Conservation (phyloP, 2,797 vertebrate species). For the Microchirus variegatus region DNA sequence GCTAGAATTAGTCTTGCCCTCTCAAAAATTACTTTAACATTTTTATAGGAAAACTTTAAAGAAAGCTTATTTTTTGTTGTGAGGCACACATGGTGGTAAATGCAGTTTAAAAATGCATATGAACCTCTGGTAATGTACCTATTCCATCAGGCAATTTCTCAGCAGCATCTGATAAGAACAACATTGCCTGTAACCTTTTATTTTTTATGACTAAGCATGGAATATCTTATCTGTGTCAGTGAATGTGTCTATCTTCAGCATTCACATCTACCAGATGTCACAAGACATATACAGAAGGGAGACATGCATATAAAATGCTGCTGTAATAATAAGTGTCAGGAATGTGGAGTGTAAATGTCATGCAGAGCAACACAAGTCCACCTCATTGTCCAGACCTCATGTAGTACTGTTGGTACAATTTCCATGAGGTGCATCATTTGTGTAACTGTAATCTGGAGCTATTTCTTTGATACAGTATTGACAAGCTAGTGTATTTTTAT, state of each 20-base stretch:
- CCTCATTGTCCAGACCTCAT: background rate
- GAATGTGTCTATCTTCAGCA: background rate
- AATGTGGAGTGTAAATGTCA: constrained; percentile 19
- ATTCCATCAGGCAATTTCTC: constrained; percentile 11
- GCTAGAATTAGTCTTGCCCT: too few species aligned
- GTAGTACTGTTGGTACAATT: constrained; percentile 6
- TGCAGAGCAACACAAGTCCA: background rate
- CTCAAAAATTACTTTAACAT: too few species aligned
- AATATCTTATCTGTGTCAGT: constrained; percentile 3
- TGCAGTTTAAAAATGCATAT: background rate
- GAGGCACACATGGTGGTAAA: constrained; percentile 12
- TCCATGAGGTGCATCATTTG: background rate
- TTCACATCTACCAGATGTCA: constrained; percentile 6
- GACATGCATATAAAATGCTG: constrained; percentile 9
- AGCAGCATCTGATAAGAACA: constrained; percentile 3
- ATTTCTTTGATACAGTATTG: too few species aligned
- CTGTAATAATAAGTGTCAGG: constrained; percentile 22
- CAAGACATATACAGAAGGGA: background rate
- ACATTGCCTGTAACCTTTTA: background rate
- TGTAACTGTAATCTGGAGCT: too few species aligned
- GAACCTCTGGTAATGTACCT: constrained; percentile 9
- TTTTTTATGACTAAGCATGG: constrained; percentile 8
- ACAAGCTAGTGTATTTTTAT: too few species aligned
- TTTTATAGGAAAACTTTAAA: background rate
- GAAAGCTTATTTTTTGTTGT: constrained; percentile 1